Percentiles rank a stretch among this genome's conserved stretches.
Evolutionary conservation across 2,797 vertebrate genomes (phyloP).

Genomic region (Alosa sapidissima): DNA sequence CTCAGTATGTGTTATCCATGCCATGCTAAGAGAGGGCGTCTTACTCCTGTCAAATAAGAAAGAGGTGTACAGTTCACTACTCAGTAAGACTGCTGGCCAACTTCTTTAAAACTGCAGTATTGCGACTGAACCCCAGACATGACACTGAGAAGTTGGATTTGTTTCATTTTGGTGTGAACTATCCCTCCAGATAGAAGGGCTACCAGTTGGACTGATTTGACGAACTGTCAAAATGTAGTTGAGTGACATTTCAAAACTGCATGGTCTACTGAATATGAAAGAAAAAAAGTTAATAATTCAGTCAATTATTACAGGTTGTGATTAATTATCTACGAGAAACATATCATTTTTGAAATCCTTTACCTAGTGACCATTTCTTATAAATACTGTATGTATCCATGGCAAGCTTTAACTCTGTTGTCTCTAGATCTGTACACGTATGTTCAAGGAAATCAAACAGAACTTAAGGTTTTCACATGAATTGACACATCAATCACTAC

Average conservation of each 20-base stretch:
- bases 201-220: neutral
- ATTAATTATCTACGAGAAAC: constrained; percentile 16
- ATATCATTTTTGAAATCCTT: neutral
- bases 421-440: constrained; percentile 9
- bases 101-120: neutral
- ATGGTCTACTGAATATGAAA: neutral
- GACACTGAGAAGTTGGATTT: neutral
- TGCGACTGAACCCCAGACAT: neutral
- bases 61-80: neutral
- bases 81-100: neutral
- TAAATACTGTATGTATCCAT: constrained; percentile 15
- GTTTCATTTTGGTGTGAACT: neutral
- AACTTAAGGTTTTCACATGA: constrained; percentile 2
- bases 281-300: constrained; percentile 18
- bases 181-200: neutral
- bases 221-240: neutral
- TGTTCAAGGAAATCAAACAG: constrained; percentile 28
- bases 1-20: neutral
- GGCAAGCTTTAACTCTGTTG: neutral
- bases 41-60: neutral
- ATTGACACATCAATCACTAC: constrained; percentile 24
- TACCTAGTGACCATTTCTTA: neutral
- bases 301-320: constrained; percentile 16
- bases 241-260: neutral
- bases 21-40: neutral